Conservation (phyloP, 2,113 vertebrate species). For the Diphyllodes magnificus region DNA sequence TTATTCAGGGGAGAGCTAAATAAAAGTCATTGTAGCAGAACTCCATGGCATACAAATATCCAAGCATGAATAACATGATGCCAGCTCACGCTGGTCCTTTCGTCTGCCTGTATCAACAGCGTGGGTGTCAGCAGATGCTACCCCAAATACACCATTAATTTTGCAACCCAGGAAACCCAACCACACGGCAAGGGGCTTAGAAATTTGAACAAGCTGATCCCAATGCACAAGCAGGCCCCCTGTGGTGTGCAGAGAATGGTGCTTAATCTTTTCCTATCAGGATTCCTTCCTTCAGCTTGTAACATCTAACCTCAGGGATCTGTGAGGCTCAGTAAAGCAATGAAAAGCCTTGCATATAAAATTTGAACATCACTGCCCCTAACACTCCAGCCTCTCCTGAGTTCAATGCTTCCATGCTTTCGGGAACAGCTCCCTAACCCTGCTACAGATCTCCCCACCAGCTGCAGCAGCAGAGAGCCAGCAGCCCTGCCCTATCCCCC, state of each 20-base stretch:
- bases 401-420: not conserved
- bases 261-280: not conserved
- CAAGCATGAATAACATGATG: not conserved
- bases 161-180: not conserved
- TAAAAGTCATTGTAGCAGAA: not conserved
- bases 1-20: not conserved
- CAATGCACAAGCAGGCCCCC: not conserved
- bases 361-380: not conserved
- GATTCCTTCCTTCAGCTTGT: not conserved
- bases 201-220: not conserved
- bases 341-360: not conserved
- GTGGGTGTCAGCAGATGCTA: not conserved
- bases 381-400: not conserved
- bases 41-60: not conserved
- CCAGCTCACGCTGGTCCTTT: not conserved
- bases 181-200: not conserved
- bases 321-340: not conserved
- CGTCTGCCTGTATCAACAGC: not conserved
- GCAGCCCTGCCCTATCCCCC: not conserved
- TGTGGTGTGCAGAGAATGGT: not conserved
- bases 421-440: accelerated
- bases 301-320: not conserved
- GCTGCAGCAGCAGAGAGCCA: accelerated
- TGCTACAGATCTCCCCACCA: not conserved
- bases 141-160: not conserved